Evolutionary conservation across 64 coral and sea anemone genomes (phyloP).

Genomic region (Anthopleura sola): DNA sequence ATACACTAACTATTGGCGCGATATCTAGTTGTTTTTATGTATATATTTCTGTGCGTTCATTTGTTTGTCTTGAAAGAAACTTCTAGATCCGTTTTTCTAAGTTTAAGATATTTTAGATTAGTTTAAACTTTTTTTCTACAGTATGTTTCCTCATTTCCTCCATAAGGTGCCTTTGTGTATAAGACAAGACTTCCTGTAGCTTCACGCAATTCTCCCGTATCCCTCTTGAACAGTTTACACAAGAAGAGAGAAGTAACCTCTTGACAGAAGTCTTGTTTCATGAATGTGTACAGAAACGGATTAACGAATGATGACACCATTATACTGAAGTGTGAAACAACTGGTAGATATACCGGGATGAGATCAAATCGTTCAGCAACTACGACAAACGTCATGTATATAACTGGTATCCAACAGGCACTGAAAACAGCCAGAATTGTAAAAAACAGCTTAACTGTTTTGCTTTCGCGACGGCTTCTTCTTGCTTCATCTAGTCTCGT

Average conservation of each 20-base stretch:
- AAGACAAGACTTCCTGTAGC: background rate
- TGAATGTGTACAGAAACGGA: slow-evolving; percentile 56
- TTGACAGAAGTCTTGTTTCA: slow-evolving; percentile 53
- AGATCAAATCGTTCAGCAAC: background rate
- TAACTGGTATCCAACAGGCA: slow-evolving; percentile 25
- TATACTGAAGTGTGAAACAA: slow-evolving; percentile 31
- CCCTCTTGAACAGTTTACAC: background rate
- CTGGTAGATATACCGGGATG: background rate
- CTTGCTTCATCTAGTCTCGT: background rate
- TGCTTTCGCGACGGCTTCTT: background rate
- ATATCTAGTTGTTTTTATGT: too few species aligned
- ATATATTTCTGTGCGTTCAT: background rate
- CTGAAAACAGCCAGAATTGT: background rate
- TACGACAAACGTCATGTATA: slow-evolving; percentile 10
- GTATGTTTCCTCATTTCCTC: background rate
- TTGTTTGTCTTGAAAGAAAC: background rate
- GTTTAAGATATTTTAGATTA: background rate
- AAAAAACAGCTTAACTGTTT: slow-evolving; percentile 15
- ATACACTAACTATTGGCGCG: too few species aligned
- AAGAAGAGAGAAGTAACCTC: slow-evolving; percentile 11
- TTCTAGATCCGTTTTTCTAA: background rate
- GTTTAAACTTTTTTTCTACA: background rate
- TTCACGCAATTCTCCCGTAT: background rate
- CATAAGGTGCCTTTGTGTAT: background rate
- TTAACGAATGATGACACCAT: slow-evolving; percentile 44